Conservation (phyloP, 2,888 invertebrate genomes). For the Apotomis capreana region DNA sequence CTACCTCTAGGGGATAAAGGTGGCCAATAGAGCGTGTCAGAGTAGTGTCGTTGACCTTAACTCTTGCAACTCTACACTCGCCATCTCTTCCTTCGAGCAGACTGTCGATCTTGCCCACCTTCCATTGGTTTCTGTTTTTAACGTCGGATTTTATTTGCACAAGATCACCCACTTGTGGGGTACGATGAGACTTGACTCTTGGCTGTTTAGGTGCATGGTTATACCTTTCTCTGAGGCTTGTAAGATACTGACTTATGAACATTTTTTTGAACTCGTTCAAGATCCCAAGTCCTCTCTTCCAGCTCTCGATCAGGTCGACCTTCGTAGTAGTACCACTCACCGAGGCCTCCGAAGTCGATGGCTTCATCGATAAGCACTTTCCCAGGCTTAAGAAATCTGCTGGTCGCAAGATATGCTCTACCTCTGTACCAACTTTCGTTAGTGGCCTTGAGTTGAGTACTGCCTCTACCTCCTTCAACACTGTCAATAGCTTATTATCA, state of each 20-base stretch:
- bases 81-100: background rate
- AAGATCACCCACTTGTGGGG: background rate
- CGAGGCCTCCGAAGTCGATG: background rate
- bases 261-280: conserved; percentile 39
- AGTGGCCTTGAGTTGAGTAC: conserved; percentile 24
- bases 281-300: conserved; percentile 39
- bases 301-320: conserved; percentile 32
- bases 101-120: background rate
- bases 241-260: conserved; percentile 19
- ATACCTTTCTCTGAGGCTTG: conserved; percentile 9
- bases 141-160: background rate
- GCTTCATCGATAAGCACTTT: background rate
- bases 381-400: conserved; percentile 22
- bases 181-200: background rate
- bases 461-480: conserved; percentile 13
- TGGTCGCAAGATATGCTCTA: conserved; percentile 27
- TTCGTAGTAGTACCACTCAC: conserved; percentile 18
- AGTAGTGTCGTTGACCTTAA: background rate
- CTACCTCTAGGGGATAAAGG: background rate
- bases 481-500: conserved; percentile 1
- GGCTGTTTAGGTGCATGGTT: background rate
- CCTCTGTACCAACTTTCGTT: conserved; percentile 23
- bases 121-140: background rate
- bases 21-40: background rate
- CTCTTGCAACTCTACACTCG: background rate